Percentiles rank a stretch among this genome's conserved stretches.
Evolutionary conservation across 2,888 invertebrate species (phyloP).

Genomic region (Leptinotarsa peninsularis): DNA sequence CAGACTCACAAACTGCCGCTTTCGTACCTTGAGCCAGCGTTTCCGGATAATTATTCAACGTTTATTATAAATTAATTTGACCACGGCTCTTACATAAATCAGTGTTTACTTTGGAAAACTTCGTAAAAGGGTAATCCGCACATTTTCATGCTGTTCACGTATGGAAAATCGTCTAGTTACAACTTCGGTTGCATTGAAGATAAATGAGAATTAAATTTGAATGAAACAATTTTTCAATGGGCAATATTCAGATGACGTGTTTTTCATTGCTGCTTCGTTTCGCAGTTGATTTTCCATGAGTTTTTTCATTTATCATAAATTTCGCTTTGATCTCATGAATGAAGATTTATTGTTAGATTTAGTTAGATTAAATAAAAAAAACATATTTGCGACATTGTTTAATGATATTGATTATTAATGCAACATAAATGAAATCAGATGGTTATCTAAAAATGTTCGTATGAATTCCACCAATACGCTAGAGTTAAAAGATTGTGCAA

Average conservation of each 20-base stretch:
- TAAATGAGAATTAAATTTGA: background rate
- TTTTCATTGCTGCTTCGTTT: background rate
- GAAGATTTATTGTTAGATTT: no score
- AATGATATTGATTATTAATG: no score
- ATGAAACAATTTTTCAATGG: background rate
- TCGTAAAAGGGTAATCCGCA: conserved; percentile 27
- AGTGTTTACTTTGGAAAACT: conserved; percentile 23
- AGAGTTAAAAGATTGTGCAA: no score
- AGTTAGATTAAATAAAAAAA: no score
- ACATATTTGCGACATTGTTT: no score
- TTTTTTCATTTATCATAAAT: no score
- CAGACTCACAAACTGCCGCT: conserved; percentile 22
- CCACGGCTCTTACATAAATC: conserved; percentile 37
- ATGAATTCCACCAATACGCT: no score
- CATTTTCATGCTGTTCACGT: conserved; percentile 17
- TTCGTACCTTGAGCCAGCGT: conserved; percentile 33
- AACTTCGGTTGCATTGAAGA: background rate
- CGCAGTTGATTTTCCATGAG: no score
- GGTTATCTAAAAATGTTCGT: no score
- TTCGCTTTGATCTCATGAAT: no score
- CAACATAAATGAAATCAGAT: no score
- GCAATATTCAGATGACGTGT: background rate
- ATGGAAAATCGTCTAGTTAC: background rate
- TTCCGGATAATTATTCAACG: conserved; percentile 35
- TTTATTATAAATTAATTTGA: conserved; percentile 41